Evolutionary conservation across 2,113 vertebrate genomes (phyloP), one percentile per base, ranked within the genome.

Genomic region (Pomatostomus ruficeps): DNA sequence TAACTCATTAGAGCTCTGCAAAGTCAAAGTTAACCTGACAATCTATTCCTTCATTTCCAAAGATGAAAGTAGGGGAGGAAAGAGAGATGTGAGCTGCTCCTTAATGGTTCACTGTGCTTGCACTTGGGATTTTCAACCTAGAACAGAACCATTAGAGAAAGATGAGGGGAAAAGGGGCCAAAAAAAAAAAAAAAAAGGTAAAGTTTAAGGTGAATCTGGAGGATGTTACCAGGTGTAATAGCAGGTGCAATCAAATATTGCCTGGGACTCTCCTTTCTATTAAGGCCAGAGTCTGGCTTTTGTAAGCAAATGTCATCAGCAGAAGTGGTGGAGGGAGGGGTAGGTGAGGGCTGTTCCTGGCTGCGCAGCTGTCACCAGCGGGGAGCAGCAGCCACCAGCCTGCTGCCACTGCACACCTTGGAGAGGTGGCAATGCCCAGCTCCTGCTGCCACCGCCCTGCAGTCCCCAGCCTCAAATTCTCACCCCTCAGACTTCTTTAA

Each of bases 101-200:
- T 54, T 33, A 49, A 62, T 15, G 78, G 26, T 65, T 74, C 23
- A 5, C 11, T 74, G 45, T n/a, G n/a, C 35, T 51, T 65, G 71
- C 29, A 43, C n/a, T n/a, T 31, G 9, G 36, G 38, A 66, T 96
- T 88, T 91, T 88, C 74, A 72, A 22, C 42, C n/a, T 55, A 17
- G 58, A 80, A 22, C 15, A 89, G 28, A 78, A 75, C 6, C 24
- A 29, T 36, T 52, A 49, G 38, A 70, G 66, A 76, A 77, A 49
- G 22, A 54, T 8, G 0, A 2, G 5, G 3, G 1, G 0, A 54
- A 36, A 8, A 16, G 3, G 12, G 10, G 6, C 8, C 14, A 9
- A 22, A 68, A 45, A 9, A 16, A 10, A 28, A 15, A 11, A 36
- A 40, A 25, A 31, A 14, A 59, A 24, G 4, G 3, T 35, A 4